phyloP scores from a whole-genome alignment of 2,797 vertebrate genomes.

The Neomorphus geoffroyi region DNA sequence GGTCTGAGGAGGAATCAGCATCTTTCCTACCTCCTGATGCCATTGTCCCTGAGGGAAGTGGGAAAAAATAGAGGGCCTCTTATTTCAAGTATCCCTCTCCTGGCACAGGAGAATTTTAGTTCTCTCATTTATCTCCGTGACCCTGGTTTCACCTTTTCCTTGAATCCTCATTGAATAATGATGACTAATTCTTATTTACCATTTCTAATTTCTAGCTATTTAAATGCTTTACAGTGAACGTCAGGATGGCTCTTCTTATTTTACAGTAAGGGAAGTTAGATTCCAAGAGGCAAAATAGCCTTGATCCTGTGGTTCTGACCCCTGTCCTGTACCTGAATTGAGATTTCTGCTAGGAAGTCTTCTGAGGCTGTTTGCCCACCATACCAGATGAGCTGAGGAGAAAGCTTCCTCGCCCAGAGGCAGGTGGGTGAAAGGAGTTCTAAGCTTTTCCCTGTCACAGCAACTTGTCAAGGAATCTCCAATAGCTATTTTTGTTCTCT shows the following conservation, averaged over 20 bases:
- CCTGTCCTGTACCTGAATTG: not conserved
- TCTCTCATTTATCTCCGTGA: not conserved
- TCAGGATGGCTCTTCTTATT: not conserved
- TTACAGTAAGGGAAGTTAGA: not conserved
- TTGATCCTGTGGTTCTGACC: not conserved
- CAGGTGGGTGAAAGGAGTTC: not conserved
- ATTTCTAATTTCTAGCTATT: not conserved
- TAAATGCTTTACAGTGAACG: not conserved
- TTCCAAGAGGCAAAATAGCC: not conserved
- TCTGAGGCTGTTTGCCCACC: not conserved
- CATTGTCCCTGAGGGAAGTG: not conserved
- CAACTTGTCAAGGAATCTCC: constrained; percentile 18
- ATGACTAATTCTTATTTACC: not conserved
- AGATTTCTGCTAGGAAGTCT: not conserved
- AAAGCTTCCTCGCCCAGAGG: not conserved
- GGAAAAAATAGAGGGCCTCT: not conserved
- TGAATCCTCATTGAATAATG: not conserved
- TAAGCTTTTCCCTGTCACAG: not conserved
- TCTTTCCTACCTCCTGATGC: not conserved
- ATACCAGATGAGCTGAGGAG: not conserved
- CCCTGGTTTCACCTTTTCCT: not conserved
- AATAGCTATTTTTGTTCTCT: not conserved
- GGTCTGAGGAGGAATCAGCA: not conserved
- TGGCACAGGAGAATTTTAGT: not conserved
- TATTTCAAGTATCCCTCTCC: not conserved